These are phyloP conservation scores for Sebastes paucispinis DNA, from an alignment of 2,797 vertebrate species.

Conservation along the genomic window DNA sequence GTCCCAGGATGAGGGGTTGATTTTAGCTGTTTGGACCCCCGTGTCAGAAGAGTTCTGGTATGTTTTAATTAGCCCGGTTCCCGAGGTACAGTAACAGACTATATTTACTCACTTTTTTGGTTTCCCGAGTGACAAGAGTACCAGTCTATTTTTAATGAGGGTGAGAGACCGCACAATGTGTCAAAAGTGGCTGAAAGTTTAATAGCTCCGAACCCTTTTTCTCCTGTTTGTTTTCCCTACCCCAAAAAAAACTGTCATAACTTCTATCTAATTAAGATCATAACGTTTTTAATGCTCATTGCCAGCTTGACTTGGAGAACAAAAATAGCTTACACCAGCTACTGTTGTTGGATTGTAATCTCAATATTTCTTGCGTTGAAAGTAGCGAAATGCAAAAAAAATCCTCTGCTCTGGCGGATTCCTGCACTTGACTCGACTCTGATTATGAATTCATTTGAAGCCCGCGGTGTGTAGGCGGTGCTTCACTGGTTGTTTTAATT, in stretches of 20 bases:
- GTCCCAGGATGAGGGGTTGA: conserved; percentile 20
- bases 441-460: conserved; percentile 43
- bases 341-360: background rate
- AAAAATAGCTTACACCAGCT: background rate
- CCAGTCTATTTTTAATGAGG: conserved; percentile 53
- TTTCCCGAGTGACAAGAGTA: conserved; percentile 34
- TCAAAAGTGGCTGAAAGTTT: conserved; percentile 16
- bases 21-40: conserved; percentile 42
- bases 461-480: conserved; percentile 8
- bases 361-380: background rate
- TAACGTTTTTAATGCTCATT: background rate
- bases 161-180: conserved; percentile 20
- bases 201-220: conserved; percentile 5
- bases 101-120: conserved; percentile 40
- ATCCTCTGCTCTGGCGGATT: background rate
- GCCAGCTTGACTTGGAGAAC: background rate
- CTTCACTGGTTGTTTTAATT: conserved; percentile 47
- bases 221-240: background rate
- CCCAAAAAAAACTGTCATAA: background rate
- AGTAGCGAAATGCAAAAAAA: background rate
- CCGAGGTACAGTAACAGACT: conserved; percentile 20
- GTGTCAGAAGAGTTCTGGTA: conserved; percentile 20
- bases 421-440: conserved; percentile 15
- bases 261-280: background rate
- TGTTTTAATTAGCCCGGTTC: conserved; percentile 60